These are phyloP conservation scores for Zaprionus kolodkinae DNA, from an alignment of 1,140 invertebrate genomes.

Conservation along the genomic window DNA sequence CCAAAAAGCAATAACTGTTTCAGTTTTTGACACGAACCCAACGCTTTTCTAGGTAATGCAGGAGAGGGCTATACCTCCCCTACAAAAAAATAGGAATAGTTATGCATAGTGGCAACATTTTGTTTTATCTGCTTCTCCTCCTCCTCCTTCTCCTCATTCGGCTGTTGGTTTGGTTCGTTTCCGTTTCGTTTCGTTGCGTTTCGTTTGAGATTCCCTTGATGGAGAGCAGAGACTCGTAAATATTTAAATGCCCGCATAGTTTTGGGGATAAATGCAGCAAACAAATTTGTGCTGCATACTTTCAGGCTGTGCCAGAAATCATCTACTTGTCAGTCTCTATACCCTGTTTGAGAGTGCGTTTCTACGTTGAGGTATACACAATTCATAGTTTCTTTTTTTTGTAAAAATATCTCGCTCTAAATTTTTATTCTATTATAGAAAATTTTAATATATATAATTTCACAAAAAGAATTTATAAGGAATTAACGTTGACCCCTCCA, in stretches of 20 bases:
- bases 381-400: too few relatives aligned
- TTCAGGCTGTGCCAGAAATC: conserved; percentile 25
- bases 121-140: background rate
- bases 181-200: conserved; percentile 1
- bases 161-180: background rate
- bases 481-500: too few relatives aligned
- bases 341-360: background rate
- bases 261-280: conserved; percentile 35
- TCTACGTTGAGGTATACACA: background rate
- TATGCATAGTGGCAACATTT: background rate
- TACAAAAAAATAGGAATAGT: background rate
- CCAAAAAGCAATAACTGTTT: conserved; percentile 22
- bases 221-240: conserved; percentile 16
- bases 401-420: too few relatives aligned
- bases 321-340: background rate
- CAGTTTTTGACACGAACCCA: conserved; percentile 17
- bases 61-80: background rate
- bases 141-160: background rate
- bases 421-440: too few relatives aligned
- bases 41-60: too few relatives aligned
- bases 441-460: too few relatives aligned
- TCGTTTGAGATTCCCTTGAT: conserved; percentile 19
- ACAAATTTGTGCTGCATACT: conserved; percentile 45
- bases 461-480: too few relatives aligned
- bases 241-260: conserved; percentile 49